These are phyloP conservation scores for Poeciliopsis prolifica DNA, from an alignment of 2,113 vertebrate species.

Conservation along the genomic window DNA sequence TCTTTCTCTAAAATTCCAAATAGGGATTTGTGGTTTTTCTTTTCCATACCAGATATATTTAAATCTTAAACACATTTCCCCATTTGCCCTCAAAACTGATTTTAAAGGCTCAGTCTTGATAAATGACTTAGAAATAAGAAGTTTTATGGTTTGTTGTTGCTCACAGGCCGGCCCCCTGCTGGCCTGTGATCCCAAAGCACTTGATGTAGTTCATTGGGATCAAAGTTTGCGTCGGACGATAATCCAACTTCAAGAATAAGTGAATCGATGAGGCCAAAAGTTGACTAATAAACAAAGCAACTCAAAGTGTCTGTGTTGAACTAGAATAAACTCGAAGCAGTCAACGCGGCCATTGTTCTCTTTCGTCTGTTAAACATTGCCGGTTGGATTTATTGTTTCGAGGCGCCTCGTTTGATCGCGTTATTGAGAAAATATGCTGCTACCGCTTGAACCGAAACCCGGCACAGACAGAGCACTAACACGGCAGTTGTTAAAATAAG, in stretches of 20 bases:
- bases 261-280: neutral
- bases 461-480: too few relatives aligned
- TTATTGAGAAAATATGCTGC: neutral
- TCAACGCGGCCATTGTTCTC: neutral
- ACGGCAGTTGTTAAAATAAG: neutral
- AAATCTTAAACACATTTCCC: neutral
- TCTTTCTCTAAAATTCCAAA: neutral
- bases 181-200: too few relatives aligned
- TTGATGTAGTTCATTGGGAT: neutral
- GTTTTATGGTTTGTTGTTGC: neutral
- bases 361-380: neutral
- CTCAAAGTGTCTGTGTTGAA: neutral
- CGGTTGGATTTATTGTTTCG: neutral
- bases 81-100: neutral
- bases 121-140: neutral
- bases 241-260: neutral
- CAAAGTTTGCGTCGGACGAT: neutral
- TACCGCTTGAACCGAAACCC: neutral
- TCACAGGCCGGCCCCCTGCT: neutral
- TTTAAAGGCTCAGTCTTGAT: neutral
- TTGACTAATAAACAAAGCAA: neutral
- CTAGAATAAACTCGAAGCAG: too few relatives aligned
- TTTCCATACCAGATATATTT: neutral
- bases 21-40: neutral
- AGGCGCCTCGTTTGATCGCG: neutral